Base-by-base conservation (phyloP, 2,888 invertebrate species). In the Limnephilus lunatus region DNA sequence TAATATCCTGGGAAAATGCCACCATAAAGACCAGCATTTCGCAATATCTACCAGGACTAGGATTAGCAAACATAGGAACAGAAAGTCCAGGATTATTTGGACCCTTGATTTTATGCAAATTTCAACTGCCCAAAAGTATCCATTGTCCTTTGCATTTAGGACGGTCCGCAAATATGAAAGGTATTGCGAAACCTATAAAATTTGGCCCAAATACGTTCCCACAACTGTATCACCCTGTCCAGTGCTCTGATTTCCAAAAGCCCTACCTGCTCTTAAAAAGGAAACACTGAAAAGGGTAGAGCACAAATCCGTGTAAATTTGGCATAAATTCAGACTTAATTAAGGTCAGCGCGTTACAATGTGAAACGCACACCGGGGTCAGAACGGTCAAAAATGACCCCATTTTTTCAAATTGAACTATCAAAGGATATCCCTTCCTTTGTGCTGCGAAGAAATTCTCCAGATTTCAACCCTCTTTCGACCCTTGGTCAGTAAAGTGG, bases 401-500 rank as follows among this genome's bases (percentile, higher is more conserved):
- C 81, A 92, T 90, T 86, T 91, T 92, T 90, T 89, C 68, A 90
- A 35, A 89, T 87, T 83, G 39, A 92, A 88, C 88, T 89, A 89
- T 91, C 90, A 92, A 92, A 82, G 85, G 90, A 92, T 91, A 81
- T 91, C 90, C 91, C 90, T 91, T 92, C 85, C 39, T 68, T 92
- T 92, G 92, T 92, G 30, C 25, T 53, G 31, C 19, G 25, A 68
- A 81, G 90, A 90, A 87, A 81, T 30, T 85, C 80, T 81, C 89
- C 87, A 53, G 48, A 81, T 87, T 87, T 32, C 32, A 30, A 87
- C 90, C 92, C 92, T 88, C 87, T 86, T 83, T 91, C 92, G 92
- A 92, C 92, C 90, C 92, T 89, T 92, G 92, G 92, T 92, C 92
- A 92, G 92, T 85, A 88, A 91, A 92, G 92, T 92, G 92, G 92